These are phyloP conservation scores for Dendroctonus valens DNA, from an alignment of 1,140 invertebrate species.

Conservation along the genomic window DNA sequence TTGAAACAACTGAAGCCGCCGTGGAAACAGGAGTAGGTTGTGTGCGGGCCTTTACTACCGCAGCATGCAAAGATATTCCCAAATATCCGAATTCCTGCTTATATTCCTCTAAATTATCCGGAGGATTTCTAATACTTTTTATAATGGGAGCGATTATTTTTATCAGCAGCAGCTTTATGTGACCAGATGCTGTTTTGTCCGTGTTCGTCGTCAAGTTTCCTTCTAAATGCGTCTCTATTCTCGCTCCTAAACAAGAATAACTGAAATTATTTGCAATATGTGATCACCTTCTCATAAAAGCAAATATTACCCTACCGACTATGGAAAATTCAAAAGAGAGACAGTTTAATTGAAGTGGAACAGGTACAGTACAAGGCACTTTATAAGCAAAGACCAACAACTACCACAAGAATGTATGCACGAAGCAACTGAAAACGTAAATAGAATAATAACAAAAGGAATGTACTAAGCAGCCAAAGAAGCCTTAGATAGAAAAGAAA, in stretches of 20 bases:
- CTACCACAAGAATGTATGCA: too few relatives aligned
- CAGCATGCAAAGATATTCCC: slow-evolving; percentile 76
- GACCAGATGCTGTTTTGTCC: slow-evolving; percentile 90
- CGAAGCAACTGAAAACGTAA: too few relatives aligned
- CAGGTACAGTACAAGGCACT: too few relatives aligned
- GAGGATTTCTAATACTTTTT: slow-evolving; percentile 71
- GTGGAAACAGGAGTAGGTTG: slow-evolving; percentile 54
- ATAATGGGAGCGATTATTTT: slow-evolving; percentile 86
- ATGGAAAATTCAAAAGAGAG: too few relatives aligned
- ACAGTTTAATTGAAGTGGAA: too few relatives aligned
- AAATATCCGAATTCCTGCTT: slow-evolving; percentile 55
- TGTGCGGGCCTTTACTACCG: slow-evolving; percentile 76
- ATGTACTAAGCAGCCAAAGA: too few relatives aligned
- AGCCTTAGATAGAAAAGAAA: too few relatives aligned
- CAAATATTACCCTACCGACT: too few relatives aligned
- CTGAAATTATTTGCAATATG: neutral
- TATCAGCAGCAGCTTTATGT: slow-evolving; percentile 85
- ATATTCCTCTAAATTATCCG: slow-evolving; percentile 87
- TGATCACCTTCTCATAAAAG: neutral
- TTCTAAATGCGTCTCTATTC: slow-evolving; percentile 76
- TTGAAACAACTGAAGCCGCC: slow-evolving; percentile 49
- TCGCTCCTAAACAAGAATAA: slow-evolving; percentile 42
- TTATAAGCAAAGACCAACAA: too few relatives aligned
- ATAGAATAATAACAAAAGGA: too few relatives aligned
- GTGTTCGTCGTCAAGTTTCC: slow-evolving; percentile 64